Base-by-base conservation (phyloP, 2,797 vertebrate species). In the Enteromius thamalakanensis region DNA sequence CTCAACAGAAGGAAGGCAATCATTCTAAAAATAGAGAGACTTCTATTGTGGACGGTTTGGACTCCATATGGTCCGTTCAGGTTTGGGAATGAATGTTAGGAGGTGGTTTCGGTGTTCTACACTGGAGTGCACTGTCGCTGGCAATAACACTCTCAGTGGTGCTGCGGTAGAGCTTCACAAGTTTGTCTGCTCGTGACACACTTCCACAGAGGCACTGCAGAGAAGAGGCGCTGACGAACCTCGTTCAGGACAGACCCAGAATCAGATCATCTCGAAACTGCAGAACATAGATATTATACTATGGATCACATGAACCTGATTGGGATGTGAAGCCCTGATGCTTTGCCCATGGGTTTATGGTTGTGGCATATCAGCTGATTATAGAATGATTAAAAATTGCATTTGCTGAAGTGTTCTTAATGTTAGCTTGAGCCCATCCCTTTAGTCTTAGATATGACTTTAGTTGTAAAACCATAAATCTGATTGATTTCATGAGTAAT, bases 1-100 rank as follows among this genome's bases (percentile, higher is more conserved):
- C 92, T 90, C 14, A 76, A 89, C 93, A 95, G 92, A 94, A 91
- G 92, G 92, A 88, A 85, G 87, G 84, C 88, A 90, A 93, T 90
- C 87, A 23, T 64, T 58, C 81, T 88, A 90, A 90, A 92, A 91
- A 90, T 90, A 88, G 88, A 86, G 26, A 32, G 3, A 53, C 60
- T 34, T 64, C 4, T 26, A 0, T 29, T 34, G 34, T 67, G 47
- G 17, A 51, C 32, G 10, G 70, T 49, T 67, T 51, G 71, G 42
- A 65, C 80, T 51, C 60, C n/a, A 65, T 75, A 67, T 75, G 45
- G 17, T 82, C 62, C 0, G 21, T 70, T 47, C 26, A 29, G 19
- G 58, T 69, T 23, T 34, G 49, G 37, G 19, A 60, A 76, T 55
- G 34, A 76, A 55, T n/a, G 17, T 60, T 55, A 7, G 51, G 37